phyloP scores from a whole-genome alignment of 1,140 invertebrate genomes.

The Papilio glaucus region DNA sequence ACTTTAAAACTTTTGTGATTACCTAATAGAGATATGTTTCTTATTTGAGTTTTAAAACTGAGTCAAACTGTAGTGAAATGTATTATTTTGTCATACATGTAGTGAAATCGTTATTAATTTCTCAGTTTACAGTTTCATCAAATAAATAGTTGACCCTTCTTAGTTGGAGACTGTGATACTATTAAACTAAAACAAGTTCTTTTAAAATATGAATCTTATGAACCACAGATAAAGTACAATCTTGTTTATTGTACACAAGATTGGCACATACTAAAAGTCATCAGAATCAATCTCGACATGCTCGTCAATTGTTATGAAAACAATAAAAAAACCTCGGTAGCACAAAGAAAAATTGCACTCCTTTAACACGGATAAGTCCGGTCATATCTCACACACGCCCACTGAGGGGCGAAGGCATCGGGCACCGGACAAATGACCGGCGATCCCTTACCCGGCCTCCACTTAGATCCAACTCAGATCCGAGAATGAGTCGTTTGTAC shows the following conservation, averaged over 20 bases:
- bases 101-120: too few relatives aligned
- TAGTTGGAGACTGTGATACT: too few relatives aligned
- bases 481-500: conserved; percentile 29
- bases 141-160: too few relatives aligned
- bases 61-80: not conserved
- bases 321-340: conserved; percentile 18
- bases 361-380: conserved; percentile 11
- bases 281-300: not conserved
- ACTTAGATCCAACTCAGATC: conserved; percentile 31
- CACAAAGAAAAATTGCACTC: conserved; percentile 33
- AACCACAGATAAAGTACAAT: too few relatives aligned
- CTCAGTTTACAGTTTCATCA: too few relatives aligned
- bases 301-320: conserved; percentile 30
- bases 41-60: not conserved
- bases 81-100: not conserved
- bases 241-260: too few relatives aligned
- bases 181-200: too few relatives aligned
- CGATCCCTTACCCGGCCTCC: conserved; percentile 25
- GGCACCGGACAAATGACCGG: conserved; percentile 28
- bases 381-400: conserved; percentile 37
- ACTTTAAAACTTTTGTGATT: not conserved
- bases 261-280: too few relatives aligned
- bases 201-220: too few relatives aligned
- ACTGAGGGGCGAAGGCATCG: conserved; percentile 17
- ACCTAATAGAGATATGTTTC: not conserved